A percentile compares a stretch with the other conserved stretches of the same genome.
Evolutionary conservation across 2,888 invertebrate genomes (phyloP).

Genomic region (Lottia scabra): DNA sequence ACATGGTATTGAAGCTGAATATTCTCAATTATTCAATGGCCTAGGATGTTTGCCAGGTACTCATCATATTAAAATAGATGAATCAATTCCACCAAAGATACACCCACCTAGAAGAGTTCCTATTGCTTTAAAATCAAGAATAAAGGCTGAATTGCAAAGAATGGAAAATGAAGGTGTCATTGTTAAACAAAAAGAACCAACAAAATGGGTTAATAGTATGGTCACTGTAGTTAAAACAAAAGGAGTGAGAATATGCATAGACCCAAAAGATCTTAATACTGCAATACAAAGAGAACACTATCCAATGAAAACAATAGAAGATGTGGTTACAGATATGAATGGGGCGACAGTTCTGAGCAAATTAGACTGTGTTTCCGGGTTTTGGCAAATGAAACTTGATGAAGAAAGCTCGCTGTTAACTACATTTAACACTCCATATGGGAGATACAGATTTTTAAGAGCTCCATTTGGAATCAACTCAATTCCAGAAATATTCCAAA

Average conservation of each 20-base stretch:
- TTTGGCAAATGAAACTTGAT: constrained; percentile 26
- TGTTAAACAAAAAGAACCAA: constrained; percentile 24
- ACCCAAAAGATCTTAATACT: constrained; percentile 32
- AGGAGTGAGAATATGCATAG: constrained; percentile 30
- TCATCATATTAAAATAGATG: too few relatives aligned
- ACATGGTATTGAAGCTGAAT: too few relatives aligned
- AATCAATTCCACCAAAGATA: constrained; percentile 5
- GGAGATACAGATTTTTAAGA: constrained; percentile 13
- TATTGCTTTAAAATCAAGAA: constrained; percentile 23
- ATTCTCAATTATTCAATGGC: too few relatives aligned
- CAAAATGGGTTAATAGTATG: constrained; percentile 31
- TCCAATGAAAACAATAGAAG: constrained; percentile 33
- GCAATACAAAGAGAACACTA: constrained; percentile 29
- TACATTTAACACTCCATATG: constrained; percentile 23
- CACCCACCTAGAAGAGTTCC: constrained; percentile 28
- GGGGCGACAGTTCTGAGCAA: constrained; percentile 26
- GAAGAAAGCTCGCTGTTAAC: constrained; percentile 3
- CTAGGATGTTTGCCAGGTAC: too few relatives aligned
- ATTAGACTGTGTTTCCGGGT: constrained; percentile 30
- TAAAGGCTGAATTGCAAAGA: constrained; percentile 25
- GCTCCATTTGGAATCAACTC: constrained; percentile 32
- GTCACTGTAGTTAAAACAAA: constrained; percentile 29
- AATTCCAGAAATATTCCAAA: constrained; percentile 29
- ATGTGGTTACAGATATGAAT: constrained; percentile 26
- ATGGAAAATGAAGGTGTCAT: constrained; percentile 32